phyloP scores from a whole-genome alignment of 1,140 invertebrate species.

The Achatina immaculata region DNA sequence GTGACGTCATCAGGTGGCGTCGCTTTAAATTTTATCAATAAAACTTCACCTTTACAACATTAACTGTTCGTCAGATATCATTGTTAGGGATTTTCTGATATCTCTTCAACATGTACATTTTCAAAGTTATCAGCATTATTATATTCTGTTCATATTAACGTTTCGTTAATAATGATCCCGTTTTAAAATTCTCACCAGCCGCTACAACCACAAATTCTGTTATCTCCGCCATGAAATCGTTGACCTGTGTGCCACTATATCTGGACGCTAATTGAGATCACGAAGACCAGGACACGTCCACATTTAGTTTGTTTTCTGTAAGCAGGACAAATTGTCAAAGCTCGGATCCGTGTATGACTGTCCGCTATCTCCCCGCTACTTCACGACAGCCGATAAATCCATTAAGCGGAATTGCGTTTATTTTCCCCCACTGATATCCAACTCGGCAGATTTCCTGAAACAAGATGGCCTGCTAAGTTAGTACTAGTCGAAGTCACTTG shows the following conservation, averaged over 20 bases:
- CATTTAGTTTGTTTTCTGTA: not conserved
- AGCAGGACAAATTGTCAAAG: not conserved
- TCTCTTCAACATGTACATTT: too few species aligned
- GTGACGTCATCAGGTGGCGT: too few species aligned
- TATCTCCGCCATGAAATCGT: not conserved
- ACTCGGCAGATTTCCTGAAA: not conserved
- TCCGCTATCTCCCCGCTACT: not conserved
- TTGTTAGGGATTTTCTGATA: too few species aligned
- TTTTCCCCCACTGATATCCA: not conserved
- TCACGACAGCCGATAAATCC: not conserved
- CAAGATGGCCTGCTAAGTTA: not conserved
- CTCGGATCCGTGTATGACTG: not conserved
- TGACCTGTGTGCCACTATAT: not conserved
- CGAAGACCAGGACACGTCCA: too few species aligned
- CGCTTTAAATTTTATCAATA: too few species aligned
- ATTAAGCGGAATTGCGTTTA: not conserved
- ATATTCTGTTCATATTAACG: too few species aligned
- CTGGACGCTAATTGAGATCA: too few species aligned
- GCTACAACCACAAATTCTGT: not conserved
- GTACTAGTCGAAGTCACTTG: not conserved
- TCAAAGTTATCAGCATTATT: too few species aligned
- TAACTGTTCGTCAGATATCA: too few species aligned
- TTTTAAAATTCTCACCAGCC: too few species aligned
- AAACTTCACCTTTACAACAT: too few species aligned
- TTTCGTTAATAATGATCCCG: too few species aligned